phyloP scores from a whole-genome alignment of 2,888 invertebrate genomes.

The Heliconius ethilla region DNA sequence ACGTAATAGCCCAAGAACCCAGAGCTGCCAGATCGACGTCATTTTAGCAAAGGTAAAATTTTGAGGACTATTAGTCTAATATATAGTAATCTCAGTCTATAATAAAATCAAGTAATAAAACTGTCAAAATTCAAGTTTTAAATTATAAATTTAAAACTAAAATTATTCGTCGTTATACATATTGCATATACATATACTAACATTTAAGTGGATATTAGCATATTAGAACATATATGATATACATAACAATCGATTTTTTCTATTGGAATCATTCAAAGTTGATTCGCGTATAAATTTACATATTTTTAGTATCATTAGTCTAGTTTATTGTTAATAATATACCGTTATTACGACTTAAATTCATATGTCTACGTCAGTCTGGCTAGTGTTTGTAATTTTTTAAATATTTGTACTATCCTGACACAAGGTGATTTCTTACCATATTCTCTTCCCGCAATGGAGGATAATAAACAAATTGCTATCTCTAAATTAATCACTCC shows the following conservation, averaged over 20 bases:
- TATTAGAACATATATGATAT: background rate
- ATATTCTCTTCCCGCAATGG: too few species aligned
- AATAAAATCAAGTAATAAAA: background rate
- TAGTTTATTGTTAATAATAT: background rate
- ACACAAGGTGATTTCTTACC: too few species aligned
- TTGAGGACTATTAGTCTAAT: too few species aligned
- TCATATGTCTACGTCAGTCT: background rate
- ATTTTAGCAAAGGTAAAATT: too few species aligned
- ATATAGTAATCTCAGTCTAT: too few species aligned
- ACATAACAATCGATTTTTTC: slow-evolving; percentile 4
- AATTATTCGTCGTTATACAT: background rate
- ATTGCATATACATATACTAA: background rate
- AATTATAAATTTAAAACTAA: background rate
- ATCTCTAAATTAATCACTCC: too few species aligned
- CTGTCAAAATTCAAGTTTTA: background rate
- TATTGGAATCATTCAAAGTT: background rate
- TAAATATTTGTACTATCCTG: too few species aligned
- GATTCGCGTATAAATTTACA: slow-evolving; percentile 14
- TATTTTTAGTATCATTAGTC: background rate
- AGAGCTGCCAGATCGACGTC: too few species aligned
- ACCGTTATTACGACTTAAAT: background rate
- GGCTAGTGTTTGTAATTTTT: background rate
- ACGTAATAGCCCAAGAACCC: too few species aligned
- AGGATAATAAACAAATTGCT: too few species aligned
- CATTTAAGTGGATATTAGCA: background rate